Conservation (phyloP, 1,140 invertebrate species). For the Philopotamus ludificatus region DNA sequence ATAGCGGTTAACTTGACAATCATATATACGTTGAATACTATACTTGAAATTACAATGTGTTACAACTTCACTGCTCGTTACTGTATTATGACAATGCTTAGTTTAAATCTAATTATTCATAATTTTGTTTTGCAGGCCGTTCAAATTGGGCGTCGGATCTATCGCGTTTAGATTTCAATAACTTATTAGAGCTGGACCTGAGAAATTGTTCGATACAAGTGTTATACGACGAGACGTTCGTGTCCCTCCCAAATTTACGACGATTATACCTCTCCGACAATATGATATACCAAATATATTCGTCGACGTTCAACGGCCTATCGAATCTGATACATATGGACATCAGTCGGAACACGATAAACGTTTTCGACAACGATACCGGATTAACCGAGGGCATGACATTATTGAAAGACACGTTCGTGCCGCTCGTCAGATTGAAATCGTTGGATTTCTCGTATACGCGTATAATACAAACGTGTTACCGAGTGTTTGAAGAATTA, state of each 20-base stretch:
- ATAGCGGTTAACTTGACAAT: no score
- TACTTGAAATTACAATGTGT: no score
- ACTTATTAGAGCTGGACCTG: slow-evolving; percentile 57
- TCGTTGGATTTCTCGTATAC: slow-evolving; percentile 57
- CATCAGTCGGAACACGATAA: slow-evolving; percentile 53
- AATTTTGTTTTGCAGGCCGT: slow-evolving; percentile 22
- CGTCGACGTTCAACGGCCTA: slow-evolving; percentile 49
- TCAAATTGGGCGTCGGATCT: slow-evolving; percentile 36
- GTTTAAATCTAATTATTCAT: no score
- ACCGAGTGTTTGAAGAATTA: slow-evolving; percentile 47
- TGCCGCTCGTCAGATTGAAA: slow-evolving; percentile 45
- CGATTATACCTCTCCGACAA: slow-evolving; percentile 57
- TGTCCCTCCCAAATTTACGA: slow-evolving; percentile 49
- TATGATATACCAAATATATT: slow-evolving; percentile 49
- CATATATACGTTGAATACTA: no score
- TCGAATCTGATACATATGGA: slow-evolving; percentile 53
- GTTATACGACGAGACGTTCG: slow-evolving; percentile 49
- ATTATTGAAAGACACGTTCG: slow-evolving; percentile 46
- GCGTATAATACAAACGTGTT: slow-evolving; percentile 47
- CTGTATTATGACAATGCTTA: no score
- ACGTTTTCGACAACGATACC: slow-evolving; percentile 38
- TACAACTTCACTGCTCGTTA: no score
- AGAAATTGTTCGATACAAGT: slow-evolving; percentile 55
- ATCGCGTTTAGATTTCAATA: slow-evolving; percentile 37
- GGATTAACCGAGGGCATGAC: slow-evolving; percentile 43